Evolutionary conservation across 1,140 invertebrate species (phyloP).

Genomic region (Pygmarrhopalites habei): DNA sequence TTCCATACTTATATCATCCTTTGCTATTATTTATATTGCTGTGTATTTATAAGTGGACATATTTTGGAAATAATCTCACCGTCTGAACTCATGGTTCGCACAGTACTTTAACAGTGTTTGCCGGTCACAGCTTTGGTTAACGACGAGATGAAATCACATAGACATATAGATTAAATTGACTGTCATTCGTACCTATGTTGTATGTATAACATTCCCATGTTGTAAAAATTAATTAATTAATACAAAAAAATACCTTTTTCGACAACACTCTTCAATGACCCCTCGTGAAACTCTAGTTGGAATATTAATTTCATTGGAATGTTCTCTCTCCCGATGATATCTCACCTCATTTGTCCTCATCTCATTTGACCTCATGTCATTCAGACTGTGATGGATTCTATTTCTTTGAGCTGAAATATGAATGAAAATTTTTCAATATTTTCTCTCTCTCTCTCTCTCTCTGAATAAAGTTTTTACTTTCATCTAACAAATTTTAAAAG

Average conservation of each 20-base stretch:
- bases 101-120: neutral
- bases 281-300: neutral
- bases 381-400: neutral
- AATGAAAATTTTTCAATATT: neutral
- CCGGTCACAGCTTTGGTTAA: too few relatives aligned
- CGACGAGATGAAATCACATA: neutral
- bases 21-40: too few relatives aligned
- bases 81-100: neutral
- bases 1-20: too few relatives aligned
- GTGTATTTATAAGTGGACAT: too few relatives aligned
- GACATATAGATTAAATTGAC: neutral
- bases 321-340: neutral
- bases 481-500: too few relatives aligned
- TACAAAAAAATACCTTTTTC: neutral
- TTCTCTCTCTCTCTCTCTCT: neutral
- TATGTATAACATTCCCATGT: neutral
- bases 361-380: neutral
- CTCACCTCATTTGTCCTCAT: neutral
- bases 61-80: neutral
- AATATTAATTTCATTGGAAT: neutral
- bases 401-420: neutral
- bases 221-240: neutral
- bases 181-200: neutral
- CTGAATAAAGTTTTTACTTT: neutral
- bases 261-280: slow-evolving; percentile 7